phyloP scores from a whole-genome alignment of 2,888 invertebrate species.

The Spilarctia lutea region DNA sequence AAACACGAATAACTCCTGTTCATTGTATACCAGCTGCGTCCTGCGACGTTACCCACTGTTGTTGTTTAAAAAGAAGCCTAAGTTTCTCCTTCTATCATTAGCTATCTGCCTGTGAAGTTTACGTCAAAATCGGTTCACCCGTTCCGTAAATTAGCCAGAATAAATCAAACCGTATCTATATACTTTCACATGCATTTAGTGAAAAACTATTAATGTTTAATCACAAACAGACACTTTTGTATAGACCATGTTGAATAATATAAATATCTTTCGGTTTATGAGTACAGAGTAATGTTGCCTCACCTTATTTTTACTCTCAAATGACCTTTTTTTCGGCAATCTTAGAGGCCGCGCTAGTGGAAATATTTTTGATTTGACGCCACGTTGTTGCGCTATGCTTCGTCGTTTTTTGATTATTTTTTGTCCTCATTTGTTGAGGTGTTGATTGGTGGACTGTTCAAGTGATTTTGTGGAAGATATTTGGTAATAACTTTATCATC shows the following conservation, averaged over 20 bases:
- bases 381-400: conserved; percentile 2
- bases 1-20: not conserved
- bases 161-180: no score
- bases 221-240: no score
- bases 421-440: conserved; percentile 1
- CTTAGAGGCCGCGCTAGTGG: conserved; percentile 37
- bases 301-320: conserved; percentile 42
- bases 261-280: conserved; percentile 42
- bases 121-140: no score
- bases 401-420: conserved; percentile 1
- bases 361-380: conserved; percentile 39
- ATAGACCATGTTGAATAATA: conserved; percentile 1
- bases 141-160: no score
- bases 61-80: no score
- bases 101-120: no score
- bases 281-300: conserved; percentile 31
- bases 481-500: not conserved
- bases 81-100: no score
- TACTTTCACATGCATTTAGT: no score
- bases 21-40: no score
- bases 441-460: conserved; percentile 2
- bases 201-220: no score
- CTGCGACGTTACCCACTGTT: no score
- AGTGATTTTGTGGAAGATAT: conserved; percentile 3
- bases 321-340: conserved; percentile 35